Evolutionary conservation across 1,140 invertebrate species (phyloP).

Genomic region (Drosophila subobscura): DNA sequence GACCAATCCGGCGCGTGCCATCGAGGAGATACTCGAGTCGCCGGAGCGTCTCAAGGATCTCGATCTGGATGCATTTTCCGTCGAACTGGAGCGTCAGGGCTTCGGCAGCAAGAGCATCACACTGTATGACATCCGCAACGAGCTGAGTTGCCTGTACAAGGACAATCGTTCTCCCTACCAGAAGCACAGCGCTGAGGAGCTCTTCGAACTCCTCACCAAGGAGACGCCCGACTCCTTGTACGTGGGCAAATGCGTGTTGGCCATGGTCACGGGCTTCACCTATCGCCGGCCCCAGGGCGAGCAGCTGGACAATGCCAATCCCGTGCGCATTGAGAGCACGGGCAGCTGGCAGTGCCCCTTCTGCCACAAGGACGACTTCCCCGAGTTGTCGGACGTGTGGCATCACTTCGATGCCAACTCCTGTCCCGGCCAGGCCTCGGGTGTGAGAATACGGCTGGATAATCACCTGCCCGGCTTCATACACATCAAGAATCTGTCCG

Average conservation of each 20-base stretch:
- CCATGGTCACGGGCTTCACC: slow-evolving; percentile 90
- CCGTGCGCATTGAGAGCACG: slow-evolving; percentile 91
- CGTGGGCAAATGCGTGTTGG: slow-evolving; percentile 93
- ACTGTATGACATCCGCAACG: slow-evolving; percentile 97
- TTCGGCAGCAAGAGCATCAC: slow-evolving; percentile 99
- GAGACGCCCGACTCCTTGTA: slow-evolving; percentile 98
- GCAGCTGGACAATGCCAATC: slow-evolving; percentile 97
- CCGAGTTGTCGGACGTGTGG: slow-evolving; percentile 98
- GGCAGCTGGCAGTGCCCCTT: slow-evolving; percentile 99
- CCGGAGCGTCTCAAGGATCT: slow-evolving; percentile 98
- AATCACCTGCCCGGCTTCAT: slow-evolving; percentile 98
- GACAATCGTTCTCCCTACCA: slow-evolving; percentile 93
- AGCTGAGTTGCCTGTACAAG: slow-evolving; percentile 97
- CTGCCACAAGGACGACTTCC: slow-evolving; percentile 97
- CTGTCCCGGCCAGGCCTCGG: slow-evolving; percentile 97
- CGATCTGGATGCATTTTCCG: slow-evolving; percentile 99
- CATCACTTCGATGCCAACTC: slow-evolving; percentile 98
- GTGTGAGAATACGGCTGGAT: slow-evolving; percentile 94
- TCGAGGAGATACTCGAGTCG: slow-evolving; percentile 98
- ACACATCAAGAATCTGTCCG: slow-evolving; percentile 97
- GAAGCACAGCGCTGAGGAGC: slow-evolving; percentile 92
- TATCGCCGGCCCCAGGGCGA: slow-evolving; percentile 95
- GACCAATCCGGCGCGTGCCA: slow-evolving; percentile 96
- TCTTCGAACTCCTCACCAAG: slow-evolving; percentile 98
- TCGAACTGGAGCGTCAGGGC: slow-evolving; percentile 97